These are phyloP conservation scores for Drosophila saltans DNA, from an alignment of 1,140 invertebrate genomes.

Conservation along the genomic window DNA sequence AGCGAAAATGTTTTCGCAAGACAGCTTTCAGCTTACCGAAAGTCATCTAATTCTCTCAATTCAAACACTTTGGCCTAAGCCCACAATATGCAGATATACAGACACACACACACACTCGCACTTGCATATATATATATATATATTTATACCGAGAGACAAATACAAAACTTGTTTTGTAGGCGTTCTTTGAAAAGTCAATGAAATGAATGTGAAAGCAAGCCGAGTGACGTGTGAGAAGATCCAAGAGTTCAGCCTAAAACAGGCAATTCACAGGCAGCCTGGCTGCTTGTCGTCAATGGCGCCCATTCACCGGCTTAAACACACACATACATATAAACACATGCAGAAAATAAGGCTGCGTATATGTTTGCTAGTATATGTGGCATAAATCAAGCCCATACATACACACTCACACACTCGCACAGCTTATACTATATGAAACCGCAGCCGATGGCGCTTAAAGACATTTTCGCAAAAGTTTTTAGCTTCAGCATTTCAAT, in stretches of 20 bases:
- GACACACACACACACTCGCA: constrained; percentile 20
- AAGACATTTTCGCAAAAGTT: constrained; percentile 77
- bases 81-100: constrained; percentile 31
- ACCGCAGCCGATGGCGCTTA: constrained; percentile 69
- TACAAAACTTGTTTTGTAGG: constrained; percentile 45
- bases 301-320: constrained; percentile 73
- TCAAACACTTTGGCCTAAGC: constrained; percentile 65
- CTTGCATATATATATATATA: neutral
- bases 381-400: constrained; percentile 73
- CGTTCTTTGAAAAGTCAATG: constrained; percentile 61
- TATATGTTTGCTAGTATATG: constrained; percentile 44
- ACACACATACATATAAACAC: constrained; percentile 44
- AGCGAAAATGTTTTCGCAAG: constrained; percentile 60
- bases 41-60: constrained; percentile 74
- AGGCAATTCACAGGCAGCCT: constrained; percentile 71
- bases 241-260: constrained; percentile 58
- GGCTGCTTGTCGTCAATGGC: constrained; percentile 68
- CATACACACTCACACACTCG: constrained; percentile 21
- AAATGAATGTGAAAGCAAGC: constrained; percentile 67
- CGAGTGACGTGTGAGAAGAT: constrained; percentile 34
- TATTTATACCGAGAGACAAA: constrained; percentile 1
- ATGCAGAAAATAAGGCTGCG: constrained; percentile 30
- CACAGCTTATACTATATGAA: neutral
- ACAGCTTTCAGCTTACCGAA: constrained; percentile 38
- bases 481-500: constrained; percentile 80